Base-by-base conservation (phyloP, 2,888 invertebrate species). In the Sphaerophoria rueppellii region DNA sequence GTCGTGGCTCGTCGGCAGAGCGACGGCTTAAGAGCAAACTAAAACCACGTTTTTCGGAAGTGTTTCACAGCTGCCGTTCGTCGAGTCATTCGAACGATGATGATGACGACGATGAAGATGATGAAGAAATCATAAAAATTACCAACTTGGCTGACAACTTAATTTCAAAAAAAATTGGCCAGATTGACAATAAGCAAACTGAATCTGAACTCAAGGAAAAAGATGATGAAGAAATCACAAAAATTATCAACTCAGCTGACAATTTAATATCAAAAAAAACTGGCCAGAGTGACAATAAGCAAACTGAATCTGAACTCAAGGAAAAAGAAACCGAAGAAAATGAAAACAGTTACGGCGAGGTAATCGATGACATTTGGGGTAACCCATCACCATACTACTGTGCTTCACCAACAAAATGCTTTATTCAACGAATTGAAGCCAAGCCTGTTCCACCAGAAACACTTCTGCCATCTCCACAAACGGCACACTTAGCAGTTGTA, bases 1-100 rank as follows among this genome's bases (percentile, higher is more conserved):
- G 91, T 5, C 90, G 88, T 71, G 89, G 89, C 58, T 90, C 90
- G 6, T 88, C 90, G 11, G 89, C 90, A 12, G 88, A 89, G 24
- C 87, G 73, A 14, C 71, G 85, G 7, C 81, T 24, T 24, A 24
- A 87, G 7, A 79, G 74, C 7, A 76, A 87, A 14, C 5, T 88
- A 12, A 88, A 89, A 58, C 88, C 88, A 65, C 87, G 87, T 48
- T 89, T 90, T 16, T 88, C 89, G 5, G 89, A 90, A 63, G 86
- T 90, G 57, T 86, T 91, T 16, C 88, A 88, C 57, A 88, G 89
- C 52, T 88, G 88, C 81, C 89, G 89, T 12, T 90, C 91, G 2
- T 89, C 89, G 0, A 91, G 90, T 72, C 90, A 90, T 73, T 90
- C 90, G 1, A 89, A 89, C 60, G 89, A 90, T 16, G 90, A 90